These are phyloP conservation scores for Mormyrus hasselquistii DNA, from an alignment of 2,797 vertebrate species.

Conservation along the genomic window DNA sequence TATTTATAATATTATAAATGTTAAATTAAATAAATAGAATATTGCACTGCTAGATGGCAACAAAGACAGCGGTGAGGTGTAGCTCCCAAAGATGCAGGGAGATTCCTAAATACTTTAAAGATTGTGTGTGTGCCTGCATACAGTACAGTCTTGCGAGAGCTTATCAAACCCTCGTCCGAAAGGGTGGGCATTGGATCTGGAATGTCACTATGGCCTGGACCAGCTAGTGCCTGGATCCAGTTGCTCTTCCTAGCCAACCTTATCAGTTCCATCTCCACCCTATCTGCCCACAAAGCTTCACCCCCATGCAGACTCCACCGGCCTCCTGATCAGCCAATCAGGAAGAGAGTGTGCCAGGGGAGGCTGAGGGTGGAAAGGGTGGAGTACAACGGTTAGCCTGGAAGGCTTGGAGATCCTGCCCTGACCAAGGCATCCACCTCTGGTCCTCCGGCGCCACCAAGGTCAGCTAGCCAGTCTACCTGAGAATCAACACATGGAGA, in stretches of 20 bases:
- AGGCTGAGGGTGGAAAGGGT: neutral
- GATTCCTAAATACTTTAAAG: neutral
- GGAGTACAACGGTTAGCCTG: neutral
- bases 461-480: neutral
- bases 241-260: slow-evolving; percentile 32
- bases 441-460: neutral
- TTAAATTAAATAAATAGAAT: neutral
- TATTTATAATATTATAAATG: slow-evolving; percentile 4
- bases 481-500: neutral
- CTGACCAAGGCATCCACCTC: neutral
- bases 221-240: neutral
- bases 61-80: slow-evolving; percentile 8
- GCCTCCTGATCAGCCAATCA: slow-evolving; percentile 56
- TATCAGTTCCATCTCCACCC: neutral
- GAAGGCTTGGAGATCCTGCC: neutral
- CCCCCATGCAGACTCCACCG: slow-evolving; percentile 14
- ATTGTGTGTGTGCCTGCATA: neutral
- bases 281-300: neutral
- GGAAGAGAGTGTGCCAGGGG: slow-evolving; percentile 31
- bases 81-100: neutral
- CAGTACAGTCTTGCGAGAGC: slow-evolving; percentile 12
- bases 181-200: neutral
- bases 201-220: neutral
- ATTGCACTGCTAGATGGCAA: slow-evolving; percentile 20
- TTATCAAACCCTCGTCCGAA: neutral